Evolutionary conservation across 1,140 invertebrate genomes (phyloP).

Genomic region (Monochamus saltuarius): DNA sequence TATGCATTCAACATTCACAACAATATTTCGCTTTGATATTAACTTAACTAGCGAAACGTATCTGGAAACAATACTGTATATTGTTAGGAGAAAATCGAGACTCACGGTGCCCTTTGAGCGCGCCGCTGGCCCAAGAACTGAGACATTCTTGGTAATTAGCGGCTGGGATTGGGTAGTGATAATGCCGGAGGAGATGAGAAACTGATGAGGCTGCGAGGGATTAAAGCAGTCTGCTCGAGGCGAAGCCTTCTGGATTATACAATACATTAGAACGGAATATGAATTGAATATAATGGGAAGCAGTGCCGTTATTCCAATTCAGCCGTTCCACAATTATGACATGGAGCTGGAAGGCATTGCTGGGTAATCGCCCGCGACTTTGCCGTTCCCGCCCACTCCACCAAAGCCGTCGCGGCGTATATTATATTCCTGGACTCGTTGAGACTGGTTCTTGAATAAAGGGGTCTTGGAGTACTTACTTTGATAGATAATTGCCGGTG

Average conservation of each 20-base stretch:
- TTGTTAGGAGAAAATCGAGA: too few species aligned
- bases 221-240: slow-evolving; percentile 18
- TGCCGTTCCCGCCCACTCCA: neutral
- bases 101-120: neutral
- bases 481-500: too few species aligned
- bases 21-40: too few species aligned
- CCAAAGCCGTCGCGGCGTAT: neutral
- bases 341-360: slow-evolving; percentile 5
- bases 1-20: too few species aligned
- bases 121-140: slow-evolving; percentile 17
- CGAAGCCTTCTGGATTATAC: slow-evolving; percentile 28
- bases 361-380: slow-evolving; percentile 13
- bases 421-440: neutral
- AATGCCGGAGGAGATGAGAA: slow-evolving; percentile 39
- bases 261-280: slow-evolving; percentile 38
- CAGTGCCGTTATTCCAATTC: slow-evolving; percentile 14
- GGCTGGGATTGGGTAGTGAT: slow-evolving; percentile 38
- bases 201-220: slow-evolving; percentile 39
- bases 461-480: too few species aligned
- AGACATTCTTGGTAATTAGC: slow-evolving; percentile 41
- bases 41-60: too few species aligned
- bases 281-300: slow-evolving; percentile 38
- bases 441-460: too few species aligned
- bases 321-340: slow-evolving; percentile 23
- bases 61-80: too few species aligned